Conservation (phyloP, 2,888 invertebrate genomes). For the Brachyptera putata region DNA sequence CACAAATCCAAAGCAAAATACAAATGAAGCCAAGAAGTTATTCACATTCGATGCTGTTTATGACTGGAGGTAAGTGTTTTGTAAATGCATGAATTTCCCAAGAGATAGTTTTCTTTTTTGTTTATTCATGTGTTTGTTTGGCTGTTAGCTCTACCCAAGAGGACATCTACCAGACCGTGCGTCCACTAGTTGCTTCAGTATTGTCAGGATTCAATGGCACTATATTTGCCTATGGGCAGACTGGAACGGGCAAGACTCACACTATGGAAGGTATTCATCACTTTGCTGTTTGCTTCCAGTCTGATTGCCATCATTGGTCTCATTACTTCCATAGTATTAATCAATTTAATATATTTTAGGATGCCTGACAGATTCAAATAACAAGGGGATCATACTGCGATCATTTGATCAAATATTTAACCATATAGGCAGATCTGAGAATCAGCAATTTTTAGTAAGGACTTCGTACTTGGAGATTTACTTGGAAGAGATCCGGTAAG, state of each 20-base stretch:
- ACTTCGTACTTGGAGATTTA: slow-evolving; percentile 98
- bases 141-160: slow-evolving; percentile 72
- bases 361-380: slow-evolving; percentile 48
- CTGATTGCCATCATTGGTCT: too few relatives aligned
- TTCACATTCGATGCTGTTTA: slow-evolving; percentile 99
- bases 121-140: slow-evolving; percentile 7
- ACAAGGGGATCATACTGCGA: slow-evolving; percentile 85
- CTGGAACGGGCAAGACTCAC: slow-evolving; percentile 84
- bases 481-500: slow-evolving; percentile 78
- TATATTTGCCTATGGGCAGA: slow-evolving; percentile 99
- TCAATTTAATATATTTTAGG: neutral
- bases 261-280: slow-evolving; percentile 58
- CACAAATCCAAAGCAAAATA: slow-evolving; percentile 71
- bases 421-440: slow-evolving; percentile 86
- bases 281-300: too few relatives aligned
- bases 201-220: slow-evolving; percentile 98
- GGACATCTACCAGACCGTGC: slow-evolving; percentile 91
- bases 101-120: too few relatives aligned
- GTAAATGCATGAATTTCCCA: neutral
- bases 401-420: slow-evolving; percentile 97
- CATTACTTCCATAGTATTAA: too few relatives aligned
- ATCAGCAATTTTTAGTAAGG: slow-evolving; percentile 92
- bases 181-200: slow-evolving; percentile 91
- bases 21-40: slow-evolving; percentile 75
- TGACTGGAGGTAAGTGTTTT: slow-evolving; percentile 63